Percentiles rank a stretch among this genome's conserved stretches.
phyloP scores from a whole-genome alignment of 2,797 vertebrate genomes.

The Bryconaethiops microstoma region DNA sequence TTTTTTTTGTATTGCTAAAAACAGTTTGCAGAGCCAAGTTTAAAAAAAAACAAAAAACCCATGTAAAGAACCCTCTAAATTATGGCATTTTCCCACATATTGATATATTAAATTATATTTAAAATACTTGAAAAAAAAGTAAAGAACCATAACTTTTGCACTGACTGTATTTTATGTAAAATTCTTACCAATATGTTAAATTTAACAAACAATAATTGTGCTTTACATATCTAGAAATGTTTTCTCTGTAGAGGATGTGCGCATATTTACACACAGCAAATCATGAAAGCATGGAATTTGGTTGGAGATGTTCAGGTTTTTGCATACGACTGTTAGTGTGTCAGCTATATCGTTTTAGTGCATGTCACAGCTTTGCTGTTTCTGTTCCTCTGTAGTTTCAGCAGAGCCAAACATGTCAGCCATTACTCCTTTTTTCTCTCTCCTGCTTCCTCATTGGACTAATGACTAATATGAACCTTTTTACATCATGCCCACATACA shows the following conservation, averaged over 20 bases:
- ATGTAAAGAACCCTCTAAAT: too few species aligned
- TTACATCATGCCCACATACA: background rate
- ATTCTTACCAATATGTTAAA: too few species aligned
- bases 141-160: too few species aligned
- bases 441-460: background rate
- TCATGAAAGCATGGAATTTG: too few species aligned
- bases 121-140: too few species aligned
- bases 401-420: slow-evolving; percentile 13
- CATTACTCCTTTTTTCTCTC: background rate
- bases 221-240: too few species aligned
- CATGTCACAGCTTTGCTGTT: background rate
- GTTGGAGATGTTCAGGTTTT: too few species aligned
- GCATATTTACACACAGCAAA: too few species aligned
- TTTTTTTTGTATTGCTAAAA: background rate
- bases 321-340: slow-evolving; percentile 10
- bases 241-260: background rate
- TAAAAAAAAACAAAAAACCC: background rate
- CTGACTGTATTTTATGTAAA: too few species aligned
- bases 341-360: background rate
- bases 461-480: slow-evolving; percentile 12
- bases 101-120: too few species aligned
- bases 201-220: too few species aligned
- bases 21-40: background rate
- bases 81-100: too few species aligned
- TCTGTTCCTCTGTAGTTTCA: background rate